These are phyloP conservation scores for Rhodinocichla rosea DNA, from an alignment of 2,113 vertebrate genomes.

Conservation along the genomic window DNA sequence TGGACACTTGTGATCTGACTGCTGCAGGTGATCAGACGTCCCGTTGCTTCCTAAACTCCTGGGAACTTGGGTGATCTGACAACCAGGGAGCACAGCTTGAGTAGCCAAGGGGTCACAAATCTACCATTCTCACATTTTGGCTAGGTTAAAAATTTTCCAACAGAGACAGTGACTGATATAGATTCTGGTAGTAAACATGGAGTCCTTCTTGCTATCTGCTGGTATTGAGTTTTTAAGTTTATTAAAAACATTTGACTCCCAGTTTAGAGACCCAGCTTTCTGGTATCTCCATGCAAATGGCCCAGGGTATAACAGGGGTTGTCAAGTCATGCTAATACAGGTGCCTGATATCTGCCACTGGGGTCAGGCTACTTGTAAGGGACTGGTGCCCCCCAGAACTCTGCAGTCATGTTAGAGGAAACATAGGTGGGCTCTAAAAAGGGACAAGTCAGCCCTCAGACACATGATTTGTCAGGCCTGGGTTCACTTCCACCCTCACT, in stretches of 20 bases:
- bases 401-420: neutral
- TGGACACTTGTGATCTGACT: neutral
- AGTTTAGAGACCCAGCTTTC: neutral
- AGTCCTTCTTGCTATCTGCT: neutral
- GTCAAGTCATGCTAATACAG: neutral
- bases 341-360: neutral
- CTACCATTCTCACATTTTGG: neutral
- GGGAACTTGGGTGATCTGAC: neutral
- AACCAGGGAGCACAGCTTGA: neutral
- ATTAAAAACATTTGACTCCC: neutral
- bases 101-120: neutral
- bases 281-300: neutral
- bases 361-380: neutral
- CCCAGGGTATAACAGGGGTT: neutral
- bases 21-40: neutral
- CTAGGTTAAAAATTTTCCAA: neutral
- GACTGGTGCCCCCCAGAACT: neutral
- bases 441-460: neutral
- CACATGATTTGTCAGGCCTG: fast-evolving
- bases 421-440: neutral
- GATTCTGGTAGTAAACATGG: neutral
- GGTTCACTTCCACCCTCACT: neutral
- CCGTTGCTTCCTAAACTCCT: neutral
- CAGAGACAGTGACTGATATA: neutral
- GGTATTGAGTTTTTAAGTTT: neutral